These are phyloP conservation scores for Drosophila teissieri DNA, from an alignment of 1,140 invertebrate genomes.

Conservation along the genomic window DNA sequence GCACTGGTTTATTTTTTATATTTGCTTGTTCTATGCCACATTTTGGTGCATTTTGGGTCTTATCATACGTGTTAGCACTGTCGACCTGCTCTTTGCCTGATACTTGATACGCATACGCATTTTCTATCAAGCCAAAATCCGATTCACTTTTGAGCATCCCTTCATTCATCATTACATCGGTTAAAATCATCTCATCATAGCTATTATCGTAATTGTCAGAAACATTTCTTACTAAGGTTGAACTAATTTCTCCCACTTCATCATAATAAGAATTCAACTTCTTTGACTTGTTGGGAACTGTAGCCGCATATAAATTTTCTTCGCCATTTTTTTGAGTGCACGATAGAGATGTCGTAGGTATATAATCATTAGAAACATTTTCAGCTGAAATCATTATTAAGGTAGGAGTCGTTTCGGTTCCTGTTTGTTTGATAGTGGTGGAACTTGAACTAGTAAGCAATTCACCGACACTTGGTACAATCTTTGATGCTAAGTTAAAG, in stretches of 20 bases:
- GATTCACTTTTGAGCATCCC: constrained; percentile 17
- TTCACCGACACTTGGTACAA: constrained; percentile 70
- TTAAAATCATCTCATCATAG: constrained; percentile 26
- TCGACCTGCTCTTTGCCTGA: constrained; percentile 4
- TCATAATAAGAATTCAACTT: neutral
- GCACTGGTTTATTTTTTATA: neutral
- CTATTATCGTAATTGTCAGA: constrained; percentile 20
- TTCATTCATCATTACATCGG: constrained; percentile 6
- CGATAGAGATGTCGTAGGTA: neutral
- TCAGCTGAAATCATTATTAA: constrained; percentile 5
- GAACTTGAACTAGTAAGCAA: constrained; percentile 47
- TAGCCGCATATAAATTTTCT: neutral
- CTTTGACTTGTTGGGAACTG: neutral
- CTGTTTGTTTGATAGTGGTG: constrained; percentile 15
- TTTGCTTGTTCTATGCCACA: neutral
- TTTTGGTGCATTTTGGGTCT: constrained; percentile 4
- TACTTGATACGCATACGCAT: neutral
- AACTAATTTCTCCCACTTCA: neutral
- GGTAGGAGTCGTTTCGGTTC: neutral
- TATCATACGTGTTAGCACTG: constrained; percentile 3
- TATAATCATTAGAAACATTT: neutral
- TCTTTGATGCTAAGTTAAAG: constrained; percentile 73
- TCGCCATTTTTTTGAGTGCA: constrained; percentile 5
- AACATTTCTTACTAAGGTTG: constrained; percentile 6
- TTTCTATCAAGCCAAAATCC: constrained; percentile 49